Conservation (phyloP, 92 coral and sea anemone species). For the Epizoanthus ramosus region DNA sequence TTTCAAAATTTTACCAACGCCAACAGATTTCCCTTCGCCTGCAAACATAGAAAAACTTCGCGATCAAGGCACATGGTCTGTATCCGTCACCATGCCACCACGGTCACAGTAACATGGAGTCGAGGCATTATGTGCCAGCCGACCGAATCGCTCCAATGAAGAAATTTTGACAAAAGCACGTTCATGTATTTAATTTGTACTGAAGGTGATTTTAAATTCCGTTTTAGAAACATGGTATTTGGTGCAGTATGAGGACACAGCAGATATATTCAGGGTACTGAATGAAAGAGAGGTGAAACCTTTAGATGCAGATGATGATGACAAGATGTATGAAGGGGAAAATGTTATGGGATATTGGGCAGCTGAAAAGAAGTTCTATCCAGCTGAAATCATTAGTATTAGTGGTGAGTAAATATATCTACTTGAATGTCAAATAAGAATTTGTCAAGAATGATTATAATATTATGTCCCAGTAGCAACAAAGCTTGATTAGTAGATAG, state of each 20-base stretch:
- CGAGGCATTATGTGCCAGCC: not conserved
- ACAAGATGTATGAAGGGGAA: slow-evolving; percentile 41
- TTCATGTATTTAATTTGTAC: too few relatives aligned
- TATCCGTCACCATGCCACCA: too few relatives aligned
- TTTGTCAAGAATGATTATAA: not conserved
- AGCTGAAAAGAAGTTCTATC: slow-evolving; percentile 38
- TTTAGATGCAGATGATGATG: slow-evolving; percentile 48
- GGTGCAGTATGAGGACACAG: slow-evolving; percentile 45
- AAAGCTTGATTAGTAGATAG: too few relatives aligned
- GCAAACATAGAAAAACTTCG: too few relatives aligned
- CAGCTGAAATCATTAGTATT: slow-evolving; percentile 26
- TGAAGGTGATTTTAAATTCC: not conserved
- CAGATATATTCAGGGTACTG: slow-evolving; percentile 49
- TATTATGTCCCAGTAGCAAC: too few relatives aligned
- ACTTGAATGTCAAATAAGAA: too few relatives aligned
- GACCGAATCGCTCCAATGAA: not conserved
- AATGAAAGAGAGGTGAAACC: slow-evolving; percentile 33
- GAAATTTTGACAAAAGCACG: too few relatives aligned
- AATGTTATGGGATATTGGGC: slow-evolving; percentile 36
- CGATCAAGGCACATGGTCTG: too few relatives aligned
- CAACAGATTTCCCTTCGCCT: too few relatives aligned
- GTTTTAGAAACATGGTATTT: slow-evolving; percentile 44
- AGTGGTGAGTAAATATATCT: slow-evolving; percentile 19
- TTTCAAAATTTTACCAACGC: too few relatives aligned
- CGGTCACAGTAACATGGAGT: too few relatives aligned